Evolutionary conservation across 2,797 vertebrate genomes (phyloP).

Genomic region (Smutsia temminckii): DNA sequence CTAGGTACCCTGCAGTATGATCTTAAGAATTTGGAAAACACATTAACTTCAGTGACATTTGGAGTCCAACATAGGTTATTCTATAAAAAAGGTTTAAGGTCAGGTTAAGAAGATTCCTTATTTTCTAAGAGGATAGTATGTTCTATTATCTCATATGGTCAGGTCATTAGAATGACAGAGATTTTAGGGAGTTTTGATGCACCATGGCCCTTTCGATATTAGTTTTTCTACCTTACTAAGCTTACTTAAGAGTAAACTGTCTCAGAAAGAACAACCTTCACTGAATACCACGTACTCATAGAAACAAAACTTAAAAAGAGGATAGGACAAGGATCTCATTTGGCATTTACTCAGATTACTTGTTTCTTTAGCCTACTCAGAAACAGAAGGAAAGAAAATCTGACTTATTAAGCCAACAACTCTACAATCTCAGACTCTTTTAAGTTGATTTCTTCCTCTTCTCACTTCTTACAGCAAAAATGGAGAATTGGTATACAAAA

Average conservation of each 20-base stretch:
- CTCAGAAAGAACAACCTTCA: constrained; percentile 52
- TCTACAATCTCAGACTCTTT: background rate
- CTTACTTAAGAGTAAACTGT: constrained; percentile 31
- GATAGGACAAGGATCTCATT: background rate
- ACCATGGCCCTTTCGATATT: background rate
- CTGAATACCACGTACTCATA: background rate
- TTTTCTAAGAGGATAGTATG: constrained; percentile 41
- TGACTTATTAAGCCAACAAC: constrained; percentile 41
- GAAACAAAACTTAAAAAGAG: constrained; percentile 11
- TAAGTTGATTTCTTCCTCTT: constrained; percentile 22
- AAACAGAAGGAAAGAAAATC: constrained; percentile 31
- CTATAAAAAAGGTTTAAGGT: background rate
- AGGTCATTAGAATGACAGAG: background rate
- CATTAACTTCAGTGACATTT: constrained; percentile 6
- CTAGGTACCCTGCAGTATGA: background rate
- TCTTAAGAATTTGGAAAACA: constrained; percentile 43
- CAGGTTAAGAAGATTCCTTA: constrained; percentile 48
- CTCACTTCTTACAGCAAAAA: constrained; percentile 13
- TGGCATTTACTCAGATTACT: constrained; percentile 49
- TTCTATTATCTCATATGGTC: background rate
- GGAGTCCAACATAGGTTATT: background rate
- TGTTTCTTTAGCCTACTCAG: constrained; percentile 7
- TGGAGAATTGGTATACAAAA: constrained; percentile 26
- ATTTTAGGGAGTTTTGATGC: background rate
- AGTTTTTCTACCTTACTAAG: constrained; percentile 40